Percentiles rank a stretch among this genome's conserved stretches.
Evolutionary conservation across 2,797 vertebrate species (phyloP).

Genomic region (Sebastes minor): DNA sequence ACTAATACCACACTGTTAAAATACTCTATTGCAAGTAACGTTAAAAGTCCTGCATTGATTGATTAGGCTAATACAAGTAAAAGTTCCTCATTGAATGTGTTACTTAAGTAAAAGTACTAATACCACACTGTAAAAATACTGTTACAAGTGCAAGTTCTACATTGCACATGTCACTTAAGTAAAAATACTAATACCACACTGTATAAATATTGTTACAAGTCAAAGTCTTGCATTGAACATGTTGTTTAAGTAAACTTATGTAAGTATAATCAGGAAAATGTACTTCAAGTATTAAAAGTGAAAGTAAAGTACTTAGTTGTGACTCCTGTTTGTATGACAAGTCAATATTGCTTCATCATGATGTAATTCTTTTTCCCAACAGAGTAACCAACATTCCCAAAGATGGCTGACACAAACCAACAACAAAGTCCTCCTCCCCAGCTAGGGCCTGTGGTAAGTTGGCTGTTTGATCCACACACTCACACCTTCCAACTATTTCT

Average conservation of each 20-base stretch:
- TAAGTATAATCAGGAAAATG: too few relatives aligned
- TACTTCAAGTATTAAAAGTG: neutral
- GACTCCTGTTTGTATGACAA: neutral
- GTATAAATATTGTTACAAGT: neutral
- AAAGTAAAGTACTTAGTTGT: neutral
- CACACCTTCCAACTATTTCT: neutral
- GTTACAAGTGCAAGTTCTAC: too few relatives aligned
- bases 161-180: neutral
- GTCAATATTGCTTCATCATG: conserved; percentile 1
- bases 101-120: too few relatives aligned
- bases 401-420: conserved; percentile 83
- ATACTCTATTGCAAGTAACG: neutral
- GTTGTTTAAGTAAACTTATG: neutral
- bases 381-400: conserved; percentile 44
- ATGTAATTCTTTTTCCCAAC: neutral
- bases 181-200: neutral
- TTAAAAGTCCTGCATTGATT: neutral
- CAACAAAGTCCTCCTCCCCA: conserved; percentile 74
- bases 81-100: too few relatives aligned
- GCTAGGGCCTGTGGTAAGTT: conserved; percentile 77
- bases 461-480: neutral
- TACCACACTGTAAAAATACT: too few relatives aligned
- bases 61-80: too few relatives aligned
- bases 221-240: neutral
- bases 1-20: neutral